Percentiles rank a stretch among this genome's conserved stretches.
phyloP scores from a whole-genome alignment of 2,888 invertebrate genomes.

The Nomada hirtipes region DNA sequence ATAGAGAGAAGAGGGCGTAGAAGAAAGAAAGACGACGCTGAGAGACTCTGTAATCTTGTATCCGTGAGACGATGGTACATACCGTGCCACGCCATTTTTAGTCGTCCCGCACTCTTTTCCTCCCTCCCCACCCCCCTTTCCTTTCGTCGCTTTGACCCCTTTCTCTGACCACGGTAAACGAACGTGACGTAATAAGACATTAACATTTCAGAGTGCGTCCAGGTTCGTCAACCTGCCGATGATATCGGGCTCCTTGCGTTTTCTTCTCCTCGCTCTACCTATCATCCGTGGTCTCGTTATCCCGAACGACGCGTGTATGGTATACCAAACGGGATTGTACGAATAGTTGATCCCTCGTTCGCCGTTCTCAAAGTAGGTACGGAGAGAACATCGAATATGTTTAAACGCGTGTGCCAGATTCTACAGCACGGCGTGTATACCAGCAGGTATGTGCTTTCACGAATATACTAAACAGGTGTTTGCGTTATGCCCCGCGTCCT shows the following conservation, averaged over 20 bases:
- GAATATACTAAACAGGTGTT: not conserved
- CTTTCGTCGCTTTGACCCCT: slow-evolving; percentile 58
- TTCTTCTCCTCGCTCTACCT: not conserved
- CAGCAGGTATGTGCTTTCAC: slow-evolving; percentile 26
- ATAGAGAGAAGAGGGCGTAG: not conserved
- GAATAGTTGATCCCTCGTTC: no score
- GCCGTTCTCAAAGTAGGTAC: no score
- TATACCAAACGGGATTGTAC: no score
- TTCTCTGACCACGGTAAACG: slow-evolving; percentile 55
- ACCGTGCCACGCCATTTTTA: slow-evolving; percentile 58
- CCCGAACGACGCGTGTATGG: no score
- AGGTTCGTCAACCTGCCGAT: slow-evolving; percentile 62
- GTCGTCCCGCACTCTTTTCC: slow-evolving; percentile 50
- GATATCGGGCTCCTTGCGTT: slow-evolving; percentile 13
- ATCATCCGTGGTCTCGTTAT: not conserved
- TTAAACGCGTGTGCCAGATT: slow-evolving; percentile 20
- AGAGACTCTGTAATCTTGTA: slow-evolving; percentile 40
- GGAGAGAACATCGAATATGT: slow-evolving; percentile 6
- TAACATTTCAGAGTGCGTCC: slow-evolving; percentile 53
- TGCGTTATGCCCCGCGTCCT: not conserved
- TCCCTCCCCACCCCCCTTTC: slow-evolving; percentile 34
- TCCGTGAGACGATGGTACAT: slow-evolving; percentile 47
- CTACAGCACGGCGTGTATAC: not conserved
- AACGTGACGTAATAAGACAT: slow-evolving; percentile 63
- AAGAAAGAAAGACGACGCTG: slow-evolving; percentile 28